Evolutionary conservation across 2,113 vertebrate genomes (phyloP), one percentile per base, ranked within the genome.

Genomic region (Pavo muticus): DNA sequence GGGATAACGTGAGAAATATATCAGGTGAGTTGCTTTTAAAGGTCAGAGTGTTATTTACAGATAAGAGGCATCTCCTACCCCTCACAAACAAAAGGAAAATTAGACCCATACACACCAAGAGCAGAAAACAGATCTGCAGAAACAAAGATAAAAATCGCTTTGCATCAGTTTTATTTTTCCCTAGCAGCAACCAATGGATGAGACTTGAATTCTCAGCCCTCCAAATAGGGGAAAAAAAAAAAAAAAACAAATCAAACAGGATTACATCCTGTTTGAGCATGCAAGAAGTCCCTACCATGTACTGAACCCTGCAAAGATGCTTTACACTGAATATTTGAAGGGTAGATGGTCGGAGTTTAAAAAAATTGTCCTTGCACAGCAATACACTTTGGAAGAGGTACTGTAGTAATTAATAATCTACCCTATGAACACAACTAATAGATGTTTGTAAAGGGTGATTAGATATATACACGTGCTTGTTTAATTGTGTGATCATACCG

Each of bases 241-340:
- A 86, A 93, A 92, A 63, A 27, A 3, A 1, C 14, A 83, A 54
- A 68, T 82, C 14, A 83, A 88, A 74, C 9, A 87, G 52, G 48
- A 92, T 95, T 91, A 83, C 30, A 6, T 92, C 52, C 80, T 87
- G 39, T 79, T 88, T 84, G 16, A 87, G 85, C 30, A 88, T 61
- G 25, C n/a, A 82, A 81, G n/a, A 52, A 67, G 74, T 94, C 44
- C 50, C 17, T 4, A 17, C 60, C 27, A 13, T 69, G 59, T 75
- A 70, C n/a, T 64, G 44, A 64, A 48, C 10, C 8, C n/a, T 77
- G 40, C 0, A 2, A 82, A 85, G 35, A 54, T 32, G 45, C 44
- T 60, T 94, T 57, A 37, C 16, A 52, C 13, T 68, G 20, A 76
- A 67, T 61, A 4, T 65, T 63, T 64, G 47, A 68, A 70, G 48